Base-by-base conservation (phyloP, 2,888 invertebrate genomes). In the Panzeria rudis region DNA sequence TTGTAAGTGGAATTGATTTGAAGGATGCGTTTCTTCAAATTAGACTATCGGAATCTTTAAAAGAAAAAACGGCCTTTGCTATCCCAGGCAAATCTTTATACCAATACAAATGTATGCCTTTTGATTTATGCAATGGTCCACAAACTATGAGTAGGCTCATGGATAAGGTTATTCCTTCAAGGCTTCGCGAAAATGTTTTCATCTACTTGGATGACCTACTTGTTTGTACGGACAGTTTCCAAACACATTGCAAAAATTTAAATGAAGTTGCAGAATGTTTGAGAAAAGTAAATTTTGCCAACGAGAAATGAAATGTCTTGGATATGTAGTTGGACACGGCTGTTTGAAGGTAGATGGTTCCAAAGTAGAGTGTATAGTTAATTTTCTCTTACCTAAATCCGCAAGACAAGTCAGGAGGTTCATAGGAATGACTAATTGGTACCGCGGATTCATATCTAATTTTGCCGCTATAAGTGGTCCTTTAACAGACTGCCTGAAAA, bases 291-390 rank as follows among this genome's bases (percentile, higher is more conserved):
- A 20, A 9, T 50, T 50, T 3, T 50, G 50, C 9, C 50, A 50
- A 9, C 7, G n/a, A 0, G 15, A 54, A 29, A 54, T 54, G 0
- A 29, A 7, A 15, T 54, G 29, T n/a, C 9, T 54, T 1, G 54
- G n/a, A 3, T 56, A 25, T 13, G n/a, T n/a, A 6, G 11, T 23
- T 0, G 56, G 56, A 6, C 8, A 13, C 0, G 54, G 54, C 1
- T 23, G n/a, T 23, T 20, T 84, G 6, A 64, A 76, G 6, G 72
- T 72, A 6, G 59, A 72, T 11, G 59, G 47, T 3, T 41, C 41
- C 1, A 72, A 47, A 11, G 56, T 59, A 35, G 8, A 9, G 6
- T 6, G 6, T 32, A 32, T 32, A 32, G 32, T 6, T 5, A 6
- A 32, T 5, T 32, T 32, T 32, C 32, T 6, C 32, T 5, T 35